A percentile compares a stretch with the other conserved stretches of the same genome.
Conservation (phyloP, 2,888 invertebrate species). For the Stramonita haemastoma region DNA sequence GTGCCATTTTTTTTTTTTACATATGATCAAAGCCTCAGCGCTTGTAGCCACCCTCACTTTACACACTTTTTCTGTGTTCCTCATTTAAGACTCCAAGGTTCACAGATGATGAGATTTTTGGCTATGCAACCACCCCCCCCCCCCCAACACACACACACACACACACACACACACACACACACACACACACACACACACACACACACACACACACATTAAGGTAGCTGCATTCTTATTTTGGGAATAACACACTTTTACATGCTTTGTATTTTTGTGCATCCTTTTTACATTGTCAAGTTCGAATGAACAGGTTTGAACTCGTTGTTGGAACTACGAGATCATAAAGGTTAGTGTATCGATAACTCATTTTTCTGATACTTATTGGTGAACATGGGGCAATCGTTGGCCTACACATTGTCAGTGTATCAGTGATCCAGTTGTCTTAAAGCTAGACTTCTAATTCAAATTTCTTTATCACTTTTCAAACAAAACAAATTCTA, state of each 20-base stretch:
- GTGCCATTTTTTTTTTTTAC: too few relatives aligned
- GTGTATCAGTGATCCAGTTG: too few relatives aligned
- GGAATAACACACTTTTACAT: not conserved
- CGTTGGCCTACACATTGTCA: too few relatives aligned
- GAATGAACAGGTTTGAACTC: not conserved
- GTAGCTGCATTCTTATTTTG: not conserved
- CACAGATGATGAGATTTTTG: too few relatives aligned
- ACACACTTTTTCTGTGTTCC: not conserved
- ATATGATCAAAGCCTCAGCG: not conserved
- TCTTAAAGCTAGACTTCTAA: too few relatives aligned
- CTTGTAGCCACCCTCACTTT: not conserved
- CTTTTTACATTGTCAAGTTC: not conserved
- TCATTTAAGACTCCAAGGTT: not conserved
- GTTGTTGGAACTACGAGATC: not conserved
- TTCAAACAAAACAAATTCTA: too few relatives aligned
- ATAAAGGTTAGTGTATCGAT: too few relatives aligned
- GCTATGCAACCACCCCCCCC: not conserved
- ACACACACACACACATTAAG: not conserved
- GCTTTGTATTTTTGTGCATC: not conserved
- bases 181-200: slow-evolving; percentile 24
- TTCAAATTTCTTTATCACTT: too few relatives aligned
- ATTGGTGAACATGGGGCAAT: too few relatives aligned
- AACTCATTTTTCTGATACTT: too few relatives aligned
- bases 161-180: slow-evolving; percentile 14
- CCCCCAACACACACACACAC: not conserved